Evolutionary conservation across 2,113 vertebrate species (phyloP).

Genomic region (Arvicanthis niloticus): DNA sequence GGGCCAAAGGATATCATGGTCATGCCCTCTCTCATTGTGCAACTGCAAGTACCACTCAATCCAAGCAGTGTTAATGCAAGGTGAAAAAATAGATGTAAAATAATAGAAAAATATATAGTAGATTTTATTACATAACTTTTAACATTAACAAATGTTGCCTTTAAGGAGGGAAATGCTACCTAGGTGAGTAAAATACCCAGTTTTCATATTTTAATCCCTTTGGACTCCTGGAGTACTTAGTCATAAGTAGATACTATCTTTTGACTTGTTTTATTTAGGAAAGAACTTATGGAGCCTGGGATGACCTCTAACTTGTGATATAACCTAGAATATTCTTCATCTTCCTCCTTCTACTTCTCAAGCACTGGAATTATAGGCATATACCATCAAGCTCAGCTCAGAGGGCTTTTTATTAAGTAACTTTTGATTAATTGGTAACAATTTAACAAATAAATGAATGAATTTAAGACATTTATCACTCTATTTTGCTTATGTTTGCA

Average conservation of each 20-base stretch:
- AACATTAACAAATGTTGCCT: neutral
- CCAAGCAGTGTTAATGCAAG: neutral
- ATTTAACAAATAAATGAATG: neutral
- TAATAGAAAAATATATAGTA: neutral
- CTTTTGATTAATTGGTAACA: neutral
- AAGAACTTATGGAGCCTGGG: neutral
- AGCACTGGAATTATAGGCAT: neutral
- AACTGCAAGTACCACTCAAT: neutral
- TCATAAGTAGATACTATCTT: neutral
- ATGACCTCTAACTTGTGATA: neutral
- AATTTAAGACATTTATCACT: neutral
- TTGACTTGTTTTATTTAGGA: neutral
- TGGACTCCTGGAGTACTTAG: neutral
- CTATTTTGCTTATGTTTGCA: neutral
- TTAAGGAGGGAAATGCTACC: neutral
- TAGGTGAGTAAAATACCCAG: neutral
- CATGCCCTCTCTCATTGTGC: neutral
- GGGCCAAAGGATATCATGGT: neutral
- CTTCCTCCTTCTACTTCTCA: neutral
- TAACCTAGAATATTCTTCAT: neutral
- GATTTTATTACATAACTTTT: neutral
- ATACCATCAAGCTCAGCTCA: neutral
- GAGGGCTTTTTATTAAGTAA: neutral
- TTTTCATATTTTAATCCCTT: neutral
- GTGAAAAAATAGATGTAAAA: neutral